Percentiles rank a stretch among this genome's conserved stretches.
These are phyloP conservation scores for Cichladusa arquata DNA, from an alignment of 2,113 vertebrate genomes.

Conservation along the genomic window DNA sequence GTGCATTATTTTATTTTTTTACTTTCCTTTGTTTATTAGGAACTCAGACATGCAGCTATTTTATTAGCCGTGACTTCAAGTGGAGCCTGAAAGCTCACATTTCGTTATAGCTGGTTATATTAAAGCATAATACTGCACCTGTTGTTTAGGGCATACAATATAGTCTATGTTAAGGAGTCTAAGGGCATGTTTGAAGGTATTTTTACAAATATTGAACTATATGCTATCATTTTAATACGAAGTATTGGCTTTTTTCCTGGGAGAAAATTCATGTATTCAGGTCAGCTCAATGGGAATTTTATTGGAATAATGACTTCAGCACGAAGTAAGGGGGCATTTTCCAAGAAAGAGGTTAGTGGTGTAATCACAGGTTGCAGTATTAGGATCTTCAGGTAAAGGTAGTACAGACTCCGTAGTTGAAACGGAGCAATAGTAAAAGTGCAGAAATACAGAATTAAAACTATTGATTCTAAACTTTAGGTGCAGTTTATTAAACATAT, in stretches of 20 bases:
- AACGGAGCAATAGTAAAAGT: neutral
- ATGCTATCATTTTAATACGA: neutral
- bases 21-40: neutral
- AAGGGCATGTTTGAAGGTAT: neutral
- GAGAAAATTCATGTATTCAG: neutral
- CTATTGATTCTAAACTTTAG: neutral
- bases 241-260: neutral
- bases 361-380: neutral
- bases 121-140: neutral
- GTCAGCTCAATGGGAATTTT: neutral
- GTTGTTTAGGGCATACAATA: neutral
- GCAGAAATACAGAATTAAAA: too few species aligned
- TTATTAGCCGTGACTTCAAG: neutral
- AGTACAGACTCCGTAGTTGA: neutral
- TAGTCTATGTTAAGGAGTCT: neutral
- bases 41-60: neutral
- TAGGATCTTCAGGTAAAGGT: neutral
- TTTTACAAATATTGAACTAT: neutral
- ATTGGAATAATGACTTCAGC: neutral
- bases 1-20: neutral
- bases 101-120: neutral
- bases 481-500: neutral
- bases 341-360: neutral
- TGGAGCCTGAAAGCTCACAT: neutral
- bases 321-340: neutral